phyloP scores from a whole-genome alignment of 1,140 invertebrate species.

The Macrotrachela quadricornifera region DNA sequence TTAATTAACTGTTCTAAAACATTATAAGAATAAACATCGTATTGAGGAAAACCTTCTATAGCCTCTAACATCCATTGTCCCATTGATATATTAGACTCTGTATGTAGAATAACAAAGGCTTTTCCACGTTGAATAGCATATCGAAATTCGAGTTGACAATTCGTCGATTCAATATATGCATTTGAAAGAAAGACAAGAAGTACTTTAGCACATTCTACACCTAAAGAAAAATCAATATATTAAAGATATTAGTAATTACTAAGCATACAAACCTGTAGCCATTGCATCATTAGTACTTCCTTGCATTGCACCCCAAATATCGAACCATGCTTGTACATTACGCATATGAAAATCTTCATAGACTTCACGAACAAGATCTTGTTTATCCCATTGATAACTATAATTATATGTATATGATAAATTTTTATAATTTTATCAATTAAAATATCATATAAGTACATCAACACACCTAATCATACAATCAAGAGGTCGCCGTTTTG shows the following conservation, averaged over 20 bases:
- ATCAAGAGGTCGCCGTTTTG: constrained; percentile 4
- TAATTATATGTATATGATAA: too few relatives aligned
- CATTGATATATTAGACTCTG: background rate
- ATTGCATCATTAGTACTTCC: constrained; percentile 7
- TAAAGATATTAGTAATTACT: too few relatives aligned
- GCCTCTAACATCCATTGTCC: background rate
- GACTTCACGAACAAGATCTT: constrained; percentile 2
- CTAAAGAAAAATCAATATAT: too few relatives aligned
- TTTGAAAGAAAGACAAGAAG: constrained; percentile 1
- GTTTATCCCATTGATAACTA: constrained; percentile 8
- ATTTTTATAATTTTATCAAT: too few relatives aligned
- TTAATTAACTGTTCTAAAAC: background rate
- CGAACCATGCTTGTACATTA: constrained; percentile 3
- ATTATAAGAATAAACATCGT: background rate
- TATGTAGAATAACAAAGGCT: background rate
- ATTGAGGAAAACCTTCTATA: background rate
- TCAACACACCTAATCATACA: background rate
- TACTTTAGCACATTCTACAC: constrained; percentile 3
- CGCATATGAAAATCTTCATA: constrained; percentile 1
- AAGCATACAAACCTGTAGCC: background rate
- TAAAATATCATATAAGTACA: too few relatives aligned
- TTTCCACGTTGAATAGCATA: constrained; percentile 1
- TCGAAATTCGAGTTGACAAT: constrained; percentile 5
- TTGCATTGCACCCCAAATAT: constrained; percentile 8
- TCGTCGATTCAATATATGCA: constrained; percentile 3